These are phyloP conservation scores for Leptothorax acervorum DNA, from an alignment of 2,888 invertebrate genomes.

Conservation along the genomic window DNA sequence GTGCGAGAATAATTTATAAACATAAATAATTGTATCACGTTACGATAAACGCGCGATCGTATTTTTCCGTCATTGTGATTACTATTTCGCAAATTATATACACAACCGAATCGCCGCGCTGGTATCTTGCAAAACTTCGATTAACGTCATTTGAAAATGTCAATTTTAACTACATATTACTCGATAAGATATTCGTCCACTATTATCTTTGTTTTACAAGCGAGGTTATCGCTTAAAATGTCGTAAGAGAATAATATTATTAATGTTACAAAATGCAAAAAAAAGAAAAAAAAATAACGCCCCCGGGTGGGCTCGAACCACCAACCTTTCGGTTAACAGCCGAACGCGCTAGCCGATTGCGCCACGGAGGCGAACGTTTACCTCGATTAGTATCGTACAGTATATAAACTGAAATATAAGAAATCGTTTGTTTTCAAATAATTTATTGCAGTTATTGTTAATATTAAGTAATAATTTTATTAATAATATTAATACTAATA, in stretches of 20 bases:
- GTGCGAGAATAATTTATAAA: background rate
- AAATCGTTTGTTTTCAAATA: background rate
- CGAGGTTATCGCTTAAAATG: background rate
- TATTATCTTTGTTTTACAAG: background rate
- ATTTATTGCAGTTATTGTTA: background rate
- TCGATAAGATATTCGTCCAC: background rate
- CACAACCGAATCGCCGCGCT: background rate
- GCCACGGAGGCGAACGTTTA: slow-evolving; percentile 91
- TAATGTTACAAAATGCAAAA: background rate
- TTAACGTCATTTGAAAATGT: background rate
- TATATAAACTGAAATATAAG: background rate
- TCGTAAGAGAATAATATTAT: background rate
- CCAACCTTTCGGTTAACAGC: slow-evolving; percentile 99
- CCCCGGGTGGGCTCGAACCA: slow-evolving; percentile 99
- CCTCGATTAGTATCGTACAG: accelerated
- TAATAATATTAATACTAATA: too few species aligned
- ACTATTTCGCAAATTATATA: background rate
- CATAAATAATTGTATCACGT: slow-evolving; percentile 2
- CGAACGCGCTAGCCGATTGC: slow-evolving; percentile 99
- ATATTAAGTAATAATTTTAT: too few species aligned
- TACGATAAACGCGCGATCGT: background rate
- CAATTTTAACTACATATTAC: background rate
- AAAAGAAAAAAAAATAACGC: slow-evolving; percentile 85
- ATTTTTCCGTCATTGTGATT: background rate
- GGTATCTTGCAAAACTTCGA: background rate